These are phyloP conservation scores for Pammene fasciana DNA, from an alignment of 2,888 invertebrate genomes.

Conservation along the genomic window DNA sequence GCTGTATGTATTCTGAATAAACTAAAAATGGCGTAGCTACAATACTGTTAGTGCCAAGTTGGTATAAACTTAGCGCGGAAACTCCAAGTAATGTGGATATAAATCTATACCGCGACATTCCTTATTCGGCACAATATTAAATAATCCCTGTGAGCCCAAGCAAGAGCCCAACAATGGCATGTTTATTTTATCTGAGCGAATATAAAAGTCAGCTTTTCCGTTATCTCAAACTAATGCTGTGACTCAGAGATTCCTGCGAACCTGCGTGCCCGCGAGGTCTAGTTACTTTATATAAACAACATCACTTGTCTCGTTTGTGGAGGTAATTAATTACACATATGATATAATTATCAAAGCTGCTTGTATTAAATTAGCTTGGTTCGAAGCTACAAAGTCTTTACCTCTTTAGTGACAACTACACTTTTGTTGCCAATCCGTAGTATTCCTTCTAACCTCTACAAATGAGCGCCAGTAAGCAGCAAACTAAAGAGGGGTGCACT, in stretches of 20 bases:
- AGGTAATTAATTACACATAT: slow-evolving; percentile 14
- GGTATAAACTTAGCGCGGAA: no score
- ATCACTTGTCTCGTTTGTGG: not conserved
- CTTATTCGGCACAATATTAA: not conserved
- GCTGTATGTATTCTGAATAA: no score
- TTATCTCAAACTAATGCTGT: slow-evolving; percentile 10
- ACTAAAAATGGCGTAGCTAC: no score
- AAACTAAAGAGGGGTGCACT: no score
- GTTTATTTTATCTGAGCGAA: slow-evolving; percentile 12
- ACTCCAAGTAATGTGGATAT: no score
- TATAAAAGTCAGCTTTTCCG: slow-evolving; percentile 18
- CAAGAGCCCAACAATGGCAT: not conserved
- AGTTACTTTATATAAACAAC: slow-evolving; percentile 30
- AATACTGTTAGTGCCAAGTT: no score
- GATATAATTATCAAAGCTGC: slow-evolving; percentile 19
- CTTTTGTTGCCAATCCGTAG: no score
- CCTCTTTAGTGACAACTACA: no score
- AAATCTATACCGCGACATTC: not conserved
- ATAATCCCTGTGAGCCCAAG: not conserved
- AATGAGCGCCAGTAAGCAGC: no score
- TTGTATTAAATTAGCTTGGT: not conserved
- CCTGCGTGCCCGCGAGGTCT: not conserved
- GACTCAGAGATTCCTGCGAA: slow-evolving; percentile 27
- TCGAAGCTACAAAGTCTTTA: not conserved
- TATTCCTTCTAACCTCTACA: no score